Conservation (phyloP, 2,113 vertebrate genomes). For the Pelusios castaneus region DNA sequence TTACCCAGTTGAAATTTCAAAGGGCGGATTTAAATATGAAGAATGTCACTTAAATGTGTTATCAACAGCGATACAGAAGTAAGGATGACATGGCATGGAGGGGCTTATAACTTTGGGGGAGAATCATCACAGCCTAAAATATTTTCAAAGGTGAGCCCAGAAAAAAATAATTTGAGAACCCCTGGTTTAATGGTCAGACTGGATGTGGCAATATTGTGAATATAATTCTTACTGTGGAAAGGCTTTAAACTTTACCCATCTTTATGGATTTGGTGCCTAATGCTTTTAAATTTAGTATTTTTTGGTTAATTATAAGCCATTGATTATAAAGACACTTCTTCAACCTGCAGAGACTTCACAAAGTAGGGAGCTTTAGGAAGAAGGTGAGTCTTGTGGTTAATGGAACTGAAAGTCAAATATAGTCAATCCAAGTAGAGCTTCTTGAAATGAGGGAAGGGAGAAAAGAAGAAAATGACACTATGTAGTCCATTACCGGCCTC, state of each 20-base stretch:
- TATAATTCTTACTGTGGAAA: background rate
- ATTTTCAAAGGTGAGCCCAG: no score
- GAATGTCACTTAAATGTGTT: background rate
- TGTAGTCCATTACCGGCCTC: background rate
- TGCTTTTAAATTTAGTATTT: conserved; percentile 52
- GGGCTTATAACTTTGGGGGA: no score
- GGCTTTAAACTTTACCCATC: background rate
- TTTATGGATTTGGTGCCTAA: background rate
- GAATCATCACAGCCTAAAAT: no score
- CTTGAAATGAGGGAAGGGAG: conserved; percentile 2
- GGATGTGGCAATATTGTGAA: background rate
- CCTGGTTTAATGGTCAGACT: no score
- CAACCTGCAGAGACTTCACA: conserved; percentile 40
- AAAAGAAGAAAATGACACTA: background rate
- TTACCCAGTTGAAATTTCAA: background rate
- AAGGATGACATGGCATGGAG: no score
- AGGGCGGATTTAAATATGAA: background rate
- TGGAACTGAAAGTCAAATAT: conserved; percentile 39
- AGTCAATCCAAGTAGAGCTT: conserved; percentile 1
- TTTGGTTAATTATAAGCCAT: conserved; percentile 53
- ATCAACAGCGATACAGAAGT: no score
- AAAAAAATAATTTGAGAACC: no score
- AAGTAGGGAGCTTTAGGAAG: no score
- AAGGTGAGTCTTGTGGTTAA: no score
- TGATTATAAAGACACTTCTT: conserved; percentile 33